Evolutionary conservation across 2,888 invertebrate genomes (phyloP), one percentile per base, ranked within the genome.

Genomic region (Dicycla oo): DNA sequence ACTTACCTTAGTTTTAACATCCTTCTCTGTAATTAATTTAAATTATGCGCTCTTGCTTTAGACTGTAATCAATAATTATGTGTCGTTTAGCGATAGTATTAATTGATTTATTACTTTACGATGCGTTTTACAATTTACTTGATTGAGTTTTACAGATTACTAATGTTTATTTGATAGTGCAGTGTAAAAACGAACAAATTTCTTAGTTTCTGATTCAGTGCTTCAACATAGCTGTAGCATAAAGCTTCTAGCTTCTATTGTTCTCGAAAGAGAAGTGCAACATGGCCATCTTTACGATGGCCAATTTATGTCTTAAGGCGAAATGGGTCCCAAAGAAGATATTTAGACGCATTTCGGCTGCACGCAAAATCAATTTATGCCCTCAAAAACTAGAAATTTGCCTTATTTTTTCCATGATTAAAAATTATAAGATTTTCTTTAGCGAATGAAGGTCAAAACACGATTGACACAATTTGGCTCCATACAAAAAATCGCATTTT

Each of bases 1-100:
- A 38, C 20, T 51, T 23, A 51, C 38, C 4, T 56, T 43, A 38
- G 53, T 66, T 70, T 65, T 20, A 63, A 69, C 38, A 57, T 57
- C 8, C 23, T 34, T 47, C 47, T 5, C 53, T 53, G 13, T 30
- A 23, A 58, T 70, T 62, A 43, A 38, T 26, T 49, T 20, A 4
- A 51, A 30, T 56, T 62, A 54, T 38, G 13, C 34, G 34, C 15
- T 34, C 23, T 30, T 20, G 51, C 30, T 74, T 38, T 6, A 47
- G 15, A 45, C 13, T 57, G 11, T 45, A 11, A 38, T 45, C 11
- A 30, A 51, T 45, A 23, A 20, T 23, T 38, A 15, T 15, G 6
- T 38, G 2, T 57, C 13, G 1, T 45, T 69, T 2, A 34, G 30
- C n/a, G 18, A 30, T 23, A 23, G 13, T 34, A 45, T 45, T 43